Base-by-base conservation (phyloP, 2,797 vertebrate genomes). In the Brachyalestes nurse region DNA sequence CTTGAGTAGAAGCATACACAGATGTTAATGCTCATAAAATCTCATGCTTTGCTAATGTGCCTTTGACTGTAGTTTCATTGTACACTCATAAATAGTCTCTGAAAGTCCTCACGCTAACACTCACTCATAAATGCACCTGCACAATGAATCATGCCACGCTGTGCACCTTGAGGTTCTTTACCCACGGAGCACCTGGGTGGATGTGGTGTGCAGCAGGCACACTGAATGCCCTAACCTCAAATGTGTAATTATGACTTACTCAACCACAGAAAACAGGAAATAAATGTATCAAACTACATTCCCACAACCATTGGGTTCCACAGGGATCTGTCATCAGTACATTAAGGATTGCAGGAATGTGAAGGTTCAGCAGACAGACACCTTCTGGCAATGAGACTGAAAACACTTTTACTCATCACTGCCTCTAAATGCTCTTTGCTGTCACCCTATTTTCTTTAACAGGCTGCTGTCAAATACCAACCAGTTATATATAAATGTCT, bases 71-170 rank as follows among this genome's bases (percentile, higher is more conserved):
- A 64, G 25, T n/a, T 57, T 53, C 23, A 23, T 66, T 38, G 53
- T 65, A 19, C 69, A 40, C n/a, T 58, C 40, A 34, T 61, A 16
- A 45, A 64, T 66, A 53, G 66, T 21, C 42, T 51, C 16, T 42
- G 19, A 49, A 47, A 47, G 65, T 80, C 51, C 74, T 77, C 80
- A 86, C 80, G 77, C 87, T 86, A 60, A 21, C 40, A 62, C 23
- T 42, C 64, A 77, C 72, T 8, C 34, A 53, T 23, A 70, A 25
- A 38, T 19, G 76, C 90, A 90, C 86, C 89, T 91, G 91, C 79
- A 81, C 82, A 72, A 57, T 93, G 91, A 93, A 71, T 93, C 87
- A 92, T 53, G 45, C 21, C 14, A 21, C 34, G 19, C 81, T 79
- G 78, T 9, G 19, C 61, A 65, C 55, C 61, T 49, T 45, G 42